phyloP scores from a whole-genome alignment of 2,113 vertebrate species.

The Chrysemys picta region DNA sequence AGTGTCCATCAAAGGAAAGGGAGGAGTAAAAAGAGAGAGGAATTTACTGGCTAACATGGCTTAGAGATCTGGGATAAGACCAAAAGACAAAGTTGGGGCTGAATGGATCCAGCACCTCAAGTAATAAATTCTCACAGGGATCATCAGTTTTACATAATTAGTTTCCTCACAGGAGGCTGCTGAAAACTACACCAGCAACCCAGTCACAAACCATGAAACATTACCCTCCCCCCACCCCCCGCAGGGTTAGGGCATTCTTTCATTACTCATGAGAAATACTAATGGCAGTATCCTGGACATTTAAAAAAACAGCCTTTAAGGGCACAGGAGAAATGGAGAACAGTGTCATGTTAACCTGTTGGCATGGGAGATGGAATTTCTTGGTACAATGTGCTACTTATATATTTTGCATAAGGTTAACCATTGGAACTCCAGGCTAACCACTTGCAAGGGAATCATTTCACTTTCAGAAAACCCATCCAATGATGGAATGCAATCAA shows the following conservation, averaged over 20 bases:
- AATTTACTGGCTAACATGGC: neutral
- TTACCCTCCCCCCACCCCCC: rapidly evolving
- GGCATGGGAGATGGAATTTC: neutral
- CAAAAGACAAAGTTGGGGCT: rapidly evolving
- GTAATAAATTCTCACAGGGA: neutral
- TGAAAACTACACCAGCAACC: neutral
- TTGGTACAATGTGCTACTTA: neutral
- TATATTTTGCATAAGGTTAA: neutral
- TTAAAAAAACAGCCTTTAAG: neutral
- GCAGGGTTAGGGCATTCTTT: neutral
- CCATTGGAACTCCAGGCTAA: neutral
- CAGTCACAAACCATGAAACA: rapidly evolving
- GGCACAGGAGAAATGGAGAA: neutral
- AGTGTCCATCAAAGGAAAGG: neutral
- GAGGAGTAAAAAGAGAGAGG: neutral
- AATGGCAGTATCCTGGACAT: rapidly evolving
- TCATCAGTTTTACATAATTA: neutral
- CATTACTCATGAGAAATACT: neutral
- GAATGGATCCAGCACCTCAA: neutral
- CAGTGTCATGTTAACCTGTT: neutral
- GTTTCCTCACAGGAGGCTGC: neutral
- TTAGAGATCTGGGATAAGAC: neutral
- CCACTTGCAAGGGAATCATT: neutral
- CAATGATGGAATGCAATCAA: neutral
- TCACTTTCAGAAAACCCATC: neutral